These are phyloP conservation scores for Cryptus armator DNA, from an alignment of 2,888 invertebrate genomes.

Conservation along the genomic window DNA sequence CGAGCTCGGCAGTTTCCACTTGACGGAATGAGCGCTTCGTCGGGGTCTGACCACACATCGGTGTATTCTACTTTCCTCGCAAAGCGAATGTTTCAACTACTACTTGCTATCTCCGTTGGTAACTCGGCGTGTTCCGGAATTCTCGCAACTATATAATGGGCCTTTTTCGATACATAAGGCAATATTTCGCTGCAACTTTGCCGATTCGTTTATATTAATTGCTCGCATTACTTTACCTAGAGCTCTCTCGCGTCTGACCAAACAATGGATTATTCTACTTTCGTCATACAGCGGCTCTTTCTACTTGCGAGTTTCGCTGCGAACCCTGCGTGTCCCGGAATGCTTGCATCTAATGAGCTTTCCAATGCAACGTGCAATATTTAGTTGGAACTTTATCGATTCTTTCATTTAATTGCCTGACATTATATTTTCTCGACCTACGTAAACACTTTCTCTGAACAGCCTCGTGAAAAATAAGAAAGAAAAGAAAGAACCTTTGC, in stretches of 20 bases:
- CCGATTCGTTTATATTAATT: background rate
- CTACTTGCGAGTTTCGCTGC: background rate
- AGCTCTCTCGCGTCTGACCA: background rate
- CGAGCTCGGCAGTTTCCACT: constrained; percentile 30
- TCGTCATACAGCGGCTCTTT: background rate
- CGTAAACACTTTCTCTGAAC: background rate
- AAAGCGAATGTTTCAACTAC: background rate
- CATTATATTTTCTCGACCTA: constrained; percentile 6
- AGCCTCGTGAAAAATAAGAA: background rate
- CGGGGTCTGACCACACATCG: background rate
- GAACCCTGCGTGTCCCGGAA: background rate
- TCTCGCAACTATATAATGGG: background rate
- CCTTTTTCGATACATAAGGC: background rate
- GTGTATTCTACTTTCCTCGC: background rate
- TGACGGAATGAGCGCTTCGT: background rate
- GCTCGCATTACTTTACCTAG: background rate
- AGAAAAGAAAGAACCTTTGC: constrained; percentile 20
- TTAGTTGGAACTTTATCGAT: constrained; percentile 14
- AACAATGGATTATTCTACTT: background rate
- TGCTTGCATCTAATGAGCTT: background rate
- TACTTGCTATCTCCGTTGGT: background rate
- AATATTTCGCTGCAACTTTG: background rate
- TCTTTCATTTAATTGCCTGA: constrained; percentile 38
- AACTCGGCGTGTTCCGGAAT: background rate
- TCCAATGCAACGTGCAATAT: background rate